Evolutionary conservation across 2,797 vertebrate species (phyloP), one percentile per base, ranked within the genome.

Genomic region (Coccyzus lansbergi): DNA sequence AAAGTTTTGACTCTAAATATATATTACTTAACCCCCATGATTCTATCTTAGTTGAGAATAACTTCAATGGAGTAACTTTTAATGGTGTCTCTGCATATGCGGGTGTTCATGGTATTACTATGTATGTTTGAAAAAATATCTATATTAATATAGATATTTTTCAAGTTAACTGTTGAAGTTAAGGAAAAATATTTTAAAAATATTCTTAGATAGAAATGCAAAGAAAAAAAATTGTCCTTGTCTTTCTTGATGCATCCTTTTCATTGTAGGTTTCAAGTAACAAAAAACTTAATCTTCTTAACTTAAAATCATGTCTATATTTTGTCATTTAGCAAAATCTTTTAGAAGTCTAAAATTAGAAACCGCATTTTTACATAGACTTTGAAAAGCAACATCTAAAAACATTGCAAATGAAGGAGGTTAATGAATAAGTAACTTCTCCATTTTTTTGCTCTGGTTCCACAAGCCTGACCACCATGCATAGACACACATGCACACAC

Each of bases 311-410:
- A 15, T 52, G 8, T 38, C 7, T 59, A 2, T 10, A 70, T 91
- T 80, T 63, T 71, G 14, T 20, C 15, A n/a, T 62, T 88, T 56
- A n/a, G 18, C 3, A 71, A 56, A 56, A 2, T 60, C 12, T 76
- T 91, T 49, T 51, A 17, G 4, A 28, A 26, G 10, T 58, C 78
- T 74, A 64, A 92, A 58, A 56, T 52, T 92, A 90, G 44, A 90
- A 70, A 63, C 33, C 6, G 2, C 46, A 69, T 72, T 87, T 95
- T 87, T 67, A 48, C 33, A 60, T 46, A 68, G 71, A 44, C 28
- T 96, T 96, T 89, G 68, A 95, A 94, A 90, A 67, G 52, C n/a
- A 92, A 93, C 81, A 67, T 83, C 46, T 60, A 60, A 52, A 92
- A 86, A 8, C 18, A 68, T 44, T 40, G 29, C 46, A 85, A 93